phyloP scores from a whole-genome alignment of 1,140 invertebrate genomes.

The Globodera rostochiensis region DNA sequence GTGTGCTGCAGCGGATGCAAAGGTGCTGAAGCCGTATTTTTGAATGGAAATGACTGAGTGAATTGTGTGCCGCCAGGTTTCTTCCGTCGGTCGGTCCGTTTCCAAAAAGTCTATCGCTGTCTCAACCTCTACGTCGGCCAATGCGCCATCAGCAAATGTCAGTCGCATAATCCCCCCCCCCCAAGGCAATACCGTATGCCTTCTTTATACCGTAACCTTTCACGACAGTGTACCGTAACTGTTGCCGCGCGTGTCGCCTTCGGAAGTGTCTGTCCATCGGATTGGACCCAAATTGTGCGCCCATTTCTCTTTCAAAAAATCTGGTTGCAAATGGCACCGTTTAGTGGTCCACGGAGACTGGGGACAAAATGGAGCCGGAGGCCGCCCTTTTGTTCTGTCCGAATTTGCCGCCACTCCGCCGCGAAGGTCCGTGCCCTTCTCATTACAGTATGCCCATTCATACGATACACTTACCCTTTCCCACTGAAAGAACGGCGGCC shows the following conservation, averaged over 20 bases:
- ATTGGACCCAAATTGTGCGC: slow-evolving; percentile 33
- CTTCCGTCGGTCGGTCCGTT: slow-evolving; percentile 39
- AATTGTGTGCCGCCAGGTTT: slow-evolving; percentile 14
- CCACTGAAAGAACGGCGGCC: too few relatives aligned
- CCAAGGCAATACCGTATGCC: neutral
- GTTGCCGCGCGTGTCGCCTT: slow-evolving; percentile 38
- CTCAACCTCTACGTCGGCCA: slow-evolving; percentile 35
- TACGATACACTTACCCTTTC: too few relatives aligned
- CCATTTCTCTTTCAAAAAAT: neutral
- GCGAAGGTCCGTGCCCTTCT: too few relatives aligned
- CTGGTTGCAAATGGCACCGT: too few relatives aligned
- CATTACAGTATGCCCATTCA: too few relatives aligned
- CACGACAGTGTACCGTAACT: slow-evolving; percentile 33
- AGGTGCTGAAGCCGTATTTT: too few relatives aligned
- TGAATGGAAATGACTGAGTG: too few relatives aligned
- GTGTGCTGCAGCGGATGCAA: too few relatives aligned
- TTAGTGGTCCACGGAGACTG: too few relatives aligned
- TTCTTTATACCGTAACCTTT: neutral
- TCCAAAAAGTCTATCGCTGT: slow-evolving; percentile 35
- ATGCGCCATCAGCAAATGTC: slow-evolving; percentile 30
- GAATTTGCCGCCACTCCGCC: too few relatives aligned
- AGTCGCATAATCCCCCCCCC: neutral
- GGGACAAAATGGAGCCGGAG: too few relatives aligned
- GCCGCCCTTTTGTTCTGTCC: too few relatives aligned
- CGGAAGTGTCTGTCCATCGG: slow-evolving; percentile 38